These are phyloP conservation scores for Octopus bimaculoides DNA, from an alignment of 1,140 invertebrate genomes.

Conservation along the genomic window DNA sequence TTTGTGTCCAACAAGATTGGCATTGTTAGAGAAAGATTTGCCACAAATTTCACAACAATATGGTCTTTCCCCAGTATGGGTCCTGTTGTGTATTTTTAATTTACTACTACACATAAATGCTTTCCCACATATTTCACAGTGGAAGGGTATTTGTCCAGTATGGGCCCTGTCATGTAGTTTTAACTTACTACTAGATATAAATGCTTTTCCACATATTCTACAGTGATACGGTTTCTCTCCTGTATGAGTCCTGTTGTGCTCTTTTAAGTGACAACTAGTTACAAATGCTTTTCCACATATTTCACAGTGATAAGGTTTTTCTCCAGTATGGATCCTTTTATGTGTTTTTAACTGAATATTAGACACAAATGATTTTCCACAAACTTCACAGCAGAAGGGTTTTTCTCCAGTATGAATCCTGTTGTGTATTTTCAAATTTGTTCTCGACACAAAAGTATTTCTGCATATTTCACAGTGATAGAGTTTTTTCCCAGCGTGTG, in stretches of 20 bases:
- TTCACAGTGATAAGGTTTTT: conserved; percentile 39
- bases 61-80: neutral
- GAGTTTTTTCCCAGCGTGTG: too few relatives aligned
- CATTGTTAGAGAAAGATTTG: neutral
- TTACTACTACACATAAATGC: neutral
- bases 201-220: neutral
- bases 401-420: conserved; percentile 70
- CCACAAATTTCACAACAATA: neutral
- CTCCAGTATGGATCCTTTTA: conserved; percentile 37
- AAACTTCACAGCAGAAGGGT: conserved; percentile 25
- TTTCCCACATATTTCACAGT: neutral
- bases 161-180: neutral
- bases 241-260: neutral
- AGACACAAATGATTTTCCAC: conserved; percentile 27
- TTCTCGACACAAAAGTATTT: too few relatives aligned
- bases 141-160: neutral
- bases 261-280: conserved; percentile 51
- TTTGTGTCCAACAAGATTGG: too few relatives aligned
- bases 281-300: conserved; percentile 46
- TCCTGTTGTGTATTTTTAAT: neutral
- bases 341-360: conserved; percentile 27
- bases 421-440: conserved; percentile 64
- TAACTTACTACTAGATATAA: neutral
- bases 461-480: too few relatives aligned
- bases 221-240: neutral